Percentiles rank a stretch among this genome's conserved stretches.
These are phyloP conservation scores for Rhinoptilus africanus DNA, from an alignment of 2,113 vertebrate species.

Conservation along the genomic window DNA sequence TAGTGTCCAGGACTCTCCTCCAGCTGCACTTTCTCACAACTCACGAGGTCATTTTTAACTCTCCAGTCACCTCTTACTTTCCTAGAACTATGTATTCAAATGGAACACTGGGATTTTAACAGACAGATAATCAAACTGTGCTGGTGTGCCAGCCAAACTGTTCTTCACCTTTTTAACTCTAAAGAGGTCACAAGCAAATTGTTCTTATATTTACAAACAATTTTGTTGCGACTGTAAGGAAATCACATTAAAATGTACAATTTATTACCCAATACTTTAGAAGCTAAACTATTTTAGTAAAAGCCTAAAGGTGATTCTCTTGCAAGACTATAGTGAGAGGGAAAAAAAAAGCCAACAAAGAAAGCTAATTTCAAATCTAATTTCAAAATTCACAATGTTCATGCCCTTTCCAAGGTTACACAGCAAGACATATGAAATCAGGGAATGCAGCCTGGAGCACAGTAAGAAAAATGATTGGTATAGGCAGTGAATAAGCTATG, in stretches of 20 bases:
- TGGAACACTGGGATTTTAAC: not conserved
- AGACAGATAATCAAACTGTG: not conserved
- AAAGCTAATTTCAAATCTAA: conserved; percentile 44
- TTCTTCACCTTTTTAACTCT: not conserved
- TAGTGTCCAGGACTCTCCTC: no score
- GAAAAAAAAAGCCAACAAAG: not conserved
- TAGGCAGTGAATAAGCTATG: not conserved
- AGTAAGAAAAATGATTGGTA: conserved; percentile 24
- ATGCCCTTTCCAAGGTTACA: conserved; percentile 31
- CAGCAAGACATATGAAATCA: not conserved
- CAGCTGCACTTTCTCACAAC: not conserved
- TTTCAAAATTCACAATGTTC: conserved; percentile 34
- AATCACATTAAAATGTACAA: not conserved
- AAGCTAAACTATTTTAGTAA: conserved; percentile 11
- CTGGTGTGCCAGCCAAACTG: not conserved
- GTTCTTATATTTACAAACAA: not conserved
- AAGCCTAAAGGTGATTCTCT: conserved; percentile 33
- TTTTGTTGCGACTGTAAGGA: not conserved
- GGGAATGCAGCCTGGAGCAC: conserved; percentile 28
- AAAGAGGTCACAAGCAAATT: not conserved
- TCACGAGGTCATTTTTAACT: not conserved
- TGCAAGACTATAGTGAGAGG: not conserved
- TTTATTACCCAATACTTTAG: not conserved
- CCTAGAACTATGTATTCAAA: not conserved
- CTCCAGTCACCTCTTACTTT: not conserved